phyloP scores from a whole-genome alignment of 37 sponge, comb jelly and placozoan genomes.

The Agelas oroides region DNA sequence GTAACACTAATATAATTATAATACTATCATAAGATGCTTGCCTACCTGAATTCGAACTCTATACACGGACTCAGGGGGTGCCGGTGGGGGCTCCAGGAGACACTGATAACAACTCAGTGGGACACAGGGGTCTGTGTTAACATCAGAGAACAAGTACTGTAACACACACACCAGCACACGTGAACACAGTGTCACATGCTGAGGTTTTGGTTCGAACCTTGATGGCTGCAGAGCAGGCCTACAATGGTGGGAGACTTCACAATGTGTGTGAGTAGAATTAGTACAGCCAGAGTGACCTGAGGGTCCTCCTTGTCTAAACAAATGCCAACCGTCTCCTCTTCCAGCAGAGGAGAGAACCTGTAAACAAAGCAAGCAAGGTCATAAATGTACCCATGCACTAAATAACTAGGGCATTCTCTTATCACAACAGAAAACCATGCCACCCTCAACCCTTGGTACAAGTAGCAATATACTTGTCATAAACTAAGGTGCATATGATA shows the following conservation, averaged over 20 bases:
- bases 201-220: neutral
- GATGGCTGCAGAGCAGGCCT: constrained; percentile 13
- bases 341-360: constrained; percentile 35
- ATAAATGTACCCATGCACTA: no score
- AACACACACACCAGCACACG: no score
- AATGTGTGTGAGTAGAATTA: constrained; percentile 30
- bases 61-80: neutral
- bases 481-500: no score
- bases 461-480: no score
- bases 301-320: constrained; percentile 58
- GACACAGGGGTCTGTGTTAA: constrained; percentile 17
- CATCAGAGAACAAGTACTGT: no score
- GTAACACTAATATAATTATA: neutral
- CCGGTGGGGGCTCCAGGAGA: constrained; percentile 34
- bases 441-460: no score
- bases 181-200: no score
- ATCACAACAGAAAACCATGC: no score
- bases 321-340: constrained; percentile 11
- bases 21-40: neutral
- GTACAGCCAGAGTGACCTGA: constrained; percentile 9
- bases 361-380: no score
- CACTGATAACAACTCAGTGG: constrained; percentile 47
- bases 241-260: constrained; percentile 11
- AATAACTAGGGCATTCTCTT: no score
- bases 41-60: neutral